Percentiles rank a stretch among this genome's conserved stretches.
These are phyloP conservation scores for Orthosia gracilis DNA, from an alignment of 2,888 invertebrate genomes.

Conservation along the genomic window DNA sequence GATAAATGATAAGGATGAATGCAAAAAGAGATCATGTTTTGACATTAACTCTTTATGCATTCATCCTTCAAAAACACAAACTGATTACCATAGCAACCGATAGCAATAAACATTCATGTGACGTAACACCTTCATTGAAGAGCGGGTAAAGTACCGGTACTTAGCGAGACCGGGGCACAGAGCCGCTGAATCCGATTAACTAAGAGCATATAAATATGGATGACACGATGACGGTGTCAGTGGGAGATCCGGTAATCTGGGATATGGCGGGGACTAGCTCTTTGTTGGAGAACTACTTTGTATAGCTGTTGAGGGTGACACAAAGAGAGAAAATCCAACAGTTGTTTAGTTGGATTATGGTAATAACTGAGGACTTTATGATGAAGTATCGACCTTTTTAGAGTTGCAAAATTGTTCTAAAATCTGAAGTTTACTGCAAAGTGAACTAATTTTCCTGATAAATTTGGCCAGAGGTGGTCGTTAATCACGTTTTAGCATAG, in stretches of 20 bases:
- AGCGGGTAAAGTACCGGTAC: constrained; percentile 48
- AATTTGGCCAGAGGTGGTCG: constrained; percentile 8
- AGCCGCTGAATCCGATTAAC: constrained; percentile 69
- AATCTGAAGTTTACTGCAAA: not conserved
- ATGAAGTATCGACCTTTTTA: not conserved
- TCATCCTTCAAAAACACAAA: not conserved
- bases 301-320: not conserved
- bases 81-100: constrained; percentile 26
- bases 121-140: constrained; percentile 41
- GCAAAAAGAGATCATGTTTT: no score
- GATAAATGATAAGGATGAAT: no score
- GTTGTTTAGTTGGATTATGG: not conserved
- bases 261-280: constrained; percentile 56
- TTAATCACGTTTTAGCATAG: constrained; percentile 14
- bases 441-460: constrained; percentile 22
- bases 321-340: not conserved
- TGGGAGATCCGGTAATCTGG: constrained; percentile 70
- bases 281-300: constrained; percentile 35
- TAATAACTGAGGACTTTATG: not conserved
- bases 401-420: not conserved
- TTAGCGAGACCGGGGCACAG: constrained; percentile 50
- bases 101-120: constrained; percentile 16
- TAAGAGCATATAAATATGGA: constrained; percentile 74
- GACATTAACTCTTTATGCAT: no score
- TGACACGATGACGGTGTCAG: constrained; percentile 70